These are phyloP conservation scores for Xanthia icteritia DNA, from an alignment of 2,888 invertebrate genomes.

Conservation along the genomic window DNA sequence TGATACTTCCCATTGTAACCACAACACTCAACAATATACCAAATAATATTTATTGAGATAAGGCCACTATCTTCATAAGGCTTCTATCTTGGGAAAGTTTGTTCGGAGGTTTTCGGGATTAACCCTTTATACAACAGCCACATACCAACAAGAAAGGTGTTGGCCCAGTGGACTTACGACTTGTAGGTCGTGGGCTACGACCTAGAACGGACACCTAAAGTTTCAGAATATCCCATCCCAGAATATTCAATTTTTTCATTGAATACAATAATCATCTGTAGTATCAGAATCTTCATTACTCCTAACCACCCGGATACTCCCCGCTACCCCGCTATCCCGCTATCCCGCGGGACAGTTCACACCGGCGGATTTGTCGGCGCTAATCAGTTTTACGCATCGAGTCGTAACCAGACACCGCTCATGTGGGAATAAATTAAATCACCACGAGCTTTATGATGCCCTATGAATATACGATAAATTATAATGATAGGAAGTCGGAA, in stretches of 20 bases:
- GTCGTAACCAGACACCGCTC: slow-evolving; percentile 76
- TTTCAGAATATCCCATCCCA: no score
- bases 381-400: slow-evolving; percentile 70
- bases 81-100: no score
- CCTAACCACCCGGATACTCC: slow-evolving; percentile 9
- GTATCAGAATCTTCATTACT: slow-evolving; percentile 11
- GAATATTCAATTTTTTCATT: no score
- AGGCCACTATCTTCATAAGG: background rate
- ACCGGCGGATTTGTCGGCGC: slow-evolving; percentile 71
- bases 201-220: no score
- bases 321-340: slow-evolving; percentile 16
- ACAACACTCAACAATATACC: background rate
- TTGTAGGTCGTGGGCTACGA: no score
- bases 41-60: background rate
- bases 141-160: no score
- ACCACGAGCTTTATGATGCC: slow-evolving; percentile 59
- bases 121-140: no score
- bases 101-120: no score
- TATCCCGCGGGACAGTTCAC: slow-evolving; percentile 42
- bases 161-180: no score
- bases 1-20: background rate
- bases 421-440: slow-evolving; percentile 72
- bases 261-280: background rate
- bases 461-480: slow-evolving; percentile 46
- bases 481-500: slow-evolving; percentile 31